Evolutionary conservation across 2,888 invertebrate species (phyloP), one percentile per base, ranked within the genome.

Genomic region (Amiota minor): DNA sequence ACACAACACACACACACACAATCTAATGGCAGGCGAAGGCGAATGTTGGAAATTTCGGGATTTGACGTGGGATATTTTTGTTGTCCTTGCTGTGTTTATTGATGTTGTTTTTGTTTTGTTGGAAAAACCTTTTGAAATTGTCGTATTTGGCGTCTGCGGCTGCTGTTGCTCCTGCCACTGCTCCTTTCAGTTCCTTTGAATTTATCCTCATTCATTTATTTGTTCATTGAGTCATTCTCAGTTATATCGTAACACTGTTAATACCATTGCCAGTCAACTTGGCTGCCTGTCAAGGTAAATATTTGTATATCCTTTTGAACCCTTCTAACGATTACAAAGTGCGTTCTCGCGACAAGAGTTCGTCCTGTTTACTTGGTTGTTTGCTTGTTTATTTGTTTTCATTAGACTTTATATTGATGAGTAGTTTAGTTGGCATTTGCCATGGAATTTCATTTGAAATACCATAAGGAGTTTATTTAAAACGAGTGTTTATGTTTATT

Each of bases 291-390:
- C 16, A 70, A 71, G 49, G 64, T 71, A 83, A 83, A 83, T 83
- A 83, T 83, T 83, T 83, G 81, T 70, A 84, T 81, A 83, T 82
- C 81, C 80, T 84, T 80, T 81, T 76, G 70, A 70, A 83, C 72
- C 73, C 75, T 65, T 70, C 56, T 75, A 78, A 74, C 80, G 78
- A 79, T 82, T 78, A 75, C 71, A 76, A 65, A 65, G 47, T 65
- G 47, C 16, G 47, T 50, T 12, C 53, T 50, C 65, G 65, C 65
- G 73, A n/a, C 53, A 50, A 53, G n/a, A 47, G 47, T 46, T 18
- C 6, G 35, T 6, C 12, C 50, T 53, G 59, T 59, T 56, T 70
- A 35, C 35, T 35, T 35, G 35, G 35, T 35, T 35, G 2, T 35
- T 35, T 35, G 69, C 18, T 55, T 56, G 45, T 47, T 77, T 84